A percentile compares a stretch with the other conserved stretches of the same genome.
Conservation (phyloP, 2,797 vertebrate species). For the Premnoplex brunnescens region DNA sequence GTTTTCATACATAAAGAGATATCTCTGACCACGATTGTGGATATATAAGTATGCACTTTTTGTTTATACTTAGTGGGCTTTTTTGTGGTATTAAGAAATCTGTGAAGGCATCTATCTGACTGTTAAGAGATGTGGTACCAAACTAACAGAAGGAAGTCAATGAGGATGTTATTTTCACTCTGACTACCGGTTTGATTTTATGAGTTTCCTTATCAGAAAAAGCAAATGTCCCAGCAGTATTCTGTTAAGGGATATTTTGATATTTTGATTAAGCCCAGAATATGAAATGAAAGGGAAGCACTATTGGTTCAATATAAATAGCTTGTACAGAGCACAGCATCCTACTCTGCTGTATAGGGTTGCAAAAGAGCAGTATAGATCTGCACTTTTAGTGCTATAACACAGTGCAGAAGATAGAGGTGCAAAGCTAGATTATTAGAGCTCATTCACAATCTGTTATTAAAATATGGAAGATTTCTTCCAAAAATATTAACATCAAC, state of each 20-base stretch:
- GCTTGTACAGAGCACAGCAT: neutral
- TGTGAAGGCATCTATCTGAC: neutral
- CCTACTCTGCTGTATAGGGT: neutral
- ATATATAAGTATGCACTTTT: neutral
- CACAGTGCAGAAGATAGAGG: neutral
- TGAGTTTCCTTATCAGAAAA: neutral
- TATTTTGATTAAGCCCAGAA: neutral
- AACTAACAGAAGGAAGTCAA: neutral
- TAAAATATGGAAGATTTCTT: neutral
- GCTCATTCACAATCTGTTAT: neutral
- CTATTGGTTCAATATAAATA: neutral
- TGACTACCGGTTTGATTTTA: neutral
- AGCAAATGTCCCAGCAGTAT: neutral
- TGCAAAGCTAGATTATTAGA: neutral
- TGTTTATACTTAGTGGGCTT: neutral
- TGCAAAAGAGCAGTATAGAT: neutral
- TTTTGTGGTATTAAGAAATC: neutral
- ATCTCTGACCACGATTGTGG: neutral
- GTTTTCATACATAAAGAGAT: neutral
- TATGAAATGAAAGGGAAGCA: neutral
- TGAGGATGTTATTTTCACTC: neutral
- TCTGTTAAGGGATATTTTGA: neutral
- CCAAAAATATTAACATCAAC: neutral
- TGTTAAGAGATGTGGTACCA: neutral
- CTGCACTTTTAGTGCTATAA: neutral